These are phyloP conservation scores for Horisme vitalbata DNA, from an alignment of 2,888 invertebrate genomes.

Conservation along the genomic window DNA sequence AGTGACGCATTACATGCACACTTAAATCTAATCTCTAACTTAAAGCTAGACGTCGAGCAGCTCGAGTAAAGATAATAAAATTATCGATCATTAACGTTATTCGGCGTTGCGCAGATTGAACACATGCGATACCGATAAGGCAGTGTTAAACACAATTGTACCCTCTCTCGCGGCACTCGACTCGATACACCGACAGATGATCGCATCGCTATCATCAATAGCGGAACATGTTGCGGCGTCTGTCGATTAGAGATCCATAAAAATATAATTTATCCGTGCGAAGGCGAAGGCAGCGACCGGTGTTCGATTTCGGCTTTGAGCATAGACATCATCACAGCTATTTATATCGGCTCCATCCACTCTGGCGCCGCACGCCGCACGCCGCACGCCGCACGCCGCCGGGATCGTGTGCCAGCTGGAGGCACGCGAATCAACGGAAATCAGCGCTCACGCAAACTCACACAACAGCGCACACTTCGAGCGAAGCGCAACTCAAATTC, in stretches of 20 bases:
- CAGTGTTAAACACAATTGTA: constrained; percentile 38
- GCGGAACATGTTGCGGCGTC: constrained; percentile 25
- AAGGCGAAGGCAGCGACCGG: constrained; percentile 34
- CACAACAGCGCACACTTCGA: too few relatives aligned
- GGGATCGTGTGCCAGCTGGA: not conserved
- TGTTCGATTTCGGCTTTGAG: constrained; percentile 8
- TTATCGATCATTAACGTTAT: constrained; percentile 19
- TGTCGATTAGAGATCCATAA: constrained; percentile 42
- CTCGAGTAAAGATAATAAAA: too few relatives aligned
- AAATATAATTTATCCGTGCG: constrained; percentile 39
- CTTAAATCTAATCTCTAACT: too few relatives aligned
- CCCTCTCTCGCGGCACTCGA: not conserved
- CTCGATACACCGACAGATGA: not conserved
- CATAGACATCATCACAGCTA: constrained; percentile 9
- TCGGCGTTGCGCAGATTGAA: constrained; percentile 51
- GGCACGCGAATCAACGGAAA: not conserved
- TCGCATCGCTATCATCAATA: constrained; percentile 3
- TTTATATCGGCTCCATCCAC: not conserved
- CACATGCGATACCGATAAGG: constrained; percentile 59
- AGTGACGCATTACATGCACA: too few relatives aligned
- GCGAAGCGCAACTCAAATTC: too few relatives aligned
- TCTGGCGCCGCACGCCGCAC: not conserved
- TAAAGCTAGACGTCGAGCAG: too few relatives aligned
- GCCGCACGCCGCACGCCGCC: not conserved
- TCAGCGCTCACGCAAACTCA: too few relatives aligned